Base-by-base conservation (phyloP, 1,140 invertebrate species). In the Caenorhabditis inopinata region DNA sequence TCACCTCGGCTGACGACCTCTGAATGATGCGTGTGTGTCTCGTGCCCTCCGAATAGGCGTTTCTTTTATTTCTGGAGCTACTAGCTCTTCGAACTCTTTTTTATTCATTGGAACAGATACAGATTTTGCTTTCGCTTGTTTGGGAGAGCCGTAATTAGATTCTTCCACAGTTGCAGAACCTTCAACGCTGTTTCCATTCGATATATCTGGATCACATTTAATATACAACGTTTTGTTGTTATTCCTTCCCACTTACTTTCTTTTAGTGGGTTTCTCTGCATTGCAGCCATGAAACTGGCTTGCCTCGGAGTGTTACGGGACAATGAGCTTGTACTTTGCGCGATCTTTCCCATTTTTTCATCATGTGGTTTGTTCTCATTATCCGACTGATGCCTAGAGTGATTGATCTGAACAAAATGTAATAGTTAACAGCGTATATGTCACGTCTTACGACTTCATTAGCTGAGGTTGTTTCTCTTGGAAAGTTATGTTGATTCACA, bases 211-310 rank as follows among this genome's bases (percentile, higher is more conserved):
- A n/a, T n/a, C n/a, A n/a, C n/a, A n/a, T n/a, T n/a, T n/a, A n/a
- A n/a, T n/a, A n/a, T n/a, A n/a, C n/a, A n/a, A n/a, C n/a, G n/a
- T n/a, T n/a, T n/a, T n/a, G n/a, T n/a, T n/a, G n/a, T n/a, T n/a
- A n/a, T n/a, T n/a, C n/a, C n/a, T n/a, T n/a, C n/a, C n/a, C n/a
- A 58, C 58, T 68, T 16, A 68, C 58, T 68, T 68, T 68, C 58
- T 68, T 38, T 38, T 18, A 68, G 2, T 2, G 58, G 32, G 38
- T 68, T 29, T 32, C 32, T 38, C 25, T 68, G 58, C 58, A 68
- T 68, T 14, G 58, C 58, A 18, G 58, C 58, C 58, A 68, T 68
- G 32, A 68, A 68, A 38, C 58, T 68, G 0, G 58, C 58, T 68
- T 68, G 58, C 21, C 58, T 68, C 1, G 58, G 58, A 18, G 58